phyloP scores from a whole-genome alignment of 35 echinoderm and acorn worm genomes.

The Heliocidaris erythrogramma region DNA sequence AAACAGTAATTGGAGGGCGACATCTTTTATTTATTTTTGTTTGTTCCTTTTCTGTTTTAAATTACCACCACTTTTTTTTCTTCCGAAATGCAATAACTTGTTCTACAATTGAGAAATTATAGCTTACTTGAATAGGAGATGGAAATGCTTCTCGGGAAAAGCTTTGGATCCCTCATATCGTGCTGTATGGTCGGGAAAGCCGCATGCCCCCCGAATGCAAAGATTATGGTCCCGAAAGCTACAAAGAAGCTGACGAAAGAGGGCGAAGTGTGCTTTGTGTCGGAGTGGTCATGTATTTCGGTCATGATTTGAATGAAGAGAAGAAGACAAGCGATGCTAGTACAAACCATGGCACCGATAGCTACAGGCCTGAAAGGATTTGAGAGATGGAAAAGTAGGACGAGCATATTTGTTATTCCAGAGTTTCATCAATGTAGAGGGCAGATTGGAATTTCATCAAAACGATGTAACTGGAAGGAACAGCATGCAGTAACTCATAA shows the following conservation, averaged over 20 bases:
- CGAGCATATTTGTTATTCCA: not conserved
- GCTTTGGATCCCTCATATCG: conserved; percentile 77
- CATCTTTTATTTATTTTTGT: too few relatives aligned
- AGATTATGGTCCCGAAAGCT: conserved; percentile 85
- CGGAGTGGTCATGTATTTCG: conserved; percentile 30
- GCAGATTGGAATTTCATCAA: too few relatives aligned
- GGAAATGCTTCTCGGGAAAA: conserved; percentile 66
- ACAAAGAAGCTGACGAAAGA: conserved; percentile 78
- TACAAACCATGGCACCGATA: conserved; percentile 66
- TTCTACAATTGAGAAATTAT: not conserved
- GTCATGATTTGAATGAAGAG: conserved; percentile 76
- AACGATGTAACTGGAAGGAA: too few relatives aligned
- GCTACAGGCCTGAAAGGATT: conserved; percentile 77
- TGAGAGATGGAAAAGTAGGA: not conserved
- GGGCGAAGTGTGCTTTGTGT: conserved; percentile 46
- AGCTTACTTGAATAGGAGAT: conserved; percentile 74
- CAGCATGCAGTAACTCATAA: too few relatives aligned
- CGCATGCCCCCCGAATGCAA: conserved; percentile 91
- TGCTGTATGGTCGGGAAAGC: conserved; percentile 94
- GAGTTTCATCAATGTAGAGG: not conserved
- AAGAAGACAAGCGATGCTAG: conserved; percentile 64
- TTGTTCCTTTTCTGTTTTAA: too few relatives aligned
- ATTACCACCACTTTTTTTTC: too few relatives aligned
- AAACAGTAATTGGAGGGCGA: too few relatives aligned
- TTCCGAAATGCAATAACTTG: too few relatives aligned